Evolutionary conservation across 2,797 vertebrate genomes (phyloP).

Genomic region (Protosalanx chinensis): DNA sequence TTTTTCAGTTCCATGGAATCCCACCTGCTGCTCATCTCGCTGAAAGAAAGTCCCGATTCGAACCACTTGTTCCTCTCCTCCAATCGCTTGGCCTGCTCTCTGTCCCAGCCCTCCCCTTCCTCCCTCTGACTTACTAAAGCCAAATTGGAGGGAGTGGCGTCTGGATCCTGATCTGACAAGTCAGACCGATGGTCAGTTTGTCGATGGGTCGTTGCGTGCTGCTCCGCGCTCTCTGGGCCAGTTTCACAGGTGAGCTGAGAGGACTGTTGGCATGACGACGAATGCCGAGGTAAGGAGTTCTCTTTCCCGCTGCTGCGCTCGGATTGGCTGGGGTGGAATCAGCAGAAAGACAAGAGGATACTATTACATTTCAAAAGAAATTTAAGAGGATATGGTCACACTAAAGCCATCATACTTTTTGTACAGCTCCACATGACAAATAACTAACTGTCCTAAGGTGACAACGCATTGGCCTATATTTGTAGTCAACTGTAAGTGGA

Average conservation of each 20-base stretch:
- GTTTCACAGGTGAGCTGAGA: constrained; percentile 52
- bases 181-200: constrained; percentile 68
- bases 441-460: neutral
- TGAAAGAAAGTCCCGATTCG: constrained; percentile 63
- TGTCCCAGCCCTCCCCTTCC: constrained; percentile 81
- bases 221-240: constrained; percentile 34
- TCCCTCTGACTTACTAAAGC: constrained; percentile 57
- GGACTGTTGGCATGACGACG: constrained; percentile 58
- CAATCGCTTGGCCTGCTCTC: constrained; percentile 80
- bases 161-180: constrained; percentile 33
- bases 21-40: constrained; percentile 71
- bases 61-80: constrained; percentile 88
- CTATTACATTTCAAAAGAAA: constrained; percentile 57
- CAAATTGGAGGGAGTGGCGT: constrained; percentile 23
- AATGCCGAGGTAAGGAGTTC: constrained; percentile 65
- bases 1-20: constrained; percentile 74
- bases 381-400: constrained; percentile 46
- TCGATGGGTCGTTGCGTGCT: constrained; percentile 65
- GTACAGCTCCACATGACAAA: neutral
- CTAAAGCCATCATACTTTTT: constrained; percentile 10
- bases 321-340: constrained; percentile 73
- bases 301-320: constrained; percentile 79
- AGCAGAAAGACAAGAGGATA: constrained; percentile 50
- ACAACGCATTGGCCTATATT: neutral
- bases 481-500: too few species aligned